These are phyloP conservation scores for Eidolon dupreanum DNA, from an alignment of 2,797 vertebrate genomes.

Conservation along the genomic window DNA sequence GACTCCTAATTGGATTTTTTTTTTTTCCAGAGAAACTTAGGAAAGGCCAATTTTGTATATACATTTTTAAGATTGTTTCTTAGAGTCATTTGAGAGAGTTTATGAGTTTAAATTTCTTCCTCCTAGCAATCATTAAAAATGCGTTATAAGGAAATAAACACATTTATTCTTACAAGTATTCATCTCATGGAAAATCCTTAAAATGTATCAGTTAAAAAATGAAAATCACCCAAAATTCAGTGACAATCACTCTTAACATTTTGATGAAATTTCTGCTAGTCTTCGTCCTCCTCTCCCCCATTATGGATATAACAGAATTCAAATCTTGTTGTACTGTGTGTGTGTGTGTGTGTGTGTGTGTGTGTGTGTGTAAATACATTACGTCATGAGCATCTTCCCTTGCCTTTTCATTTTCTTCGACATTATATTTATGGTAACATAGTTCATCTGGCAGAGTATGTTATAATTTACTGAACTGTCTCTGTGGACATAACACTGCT, in stretches of 20 bases:
- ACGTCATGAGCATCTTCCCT: not conserved
- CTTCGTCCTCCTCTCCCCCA: too few relatives aligned
- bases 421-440: not conserved
- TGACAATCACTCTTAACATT: not conserved
- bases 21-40: not conserved
- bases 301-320: not conserved
- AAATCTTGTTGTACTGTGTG: not conserved
- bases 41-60: not conserved
- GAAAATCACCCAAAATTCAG: not conserved
- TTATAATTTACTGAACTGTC: not conserved
- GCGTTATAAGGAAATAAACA: not conserved
- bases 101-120: not conserved
- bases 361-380: not conserved
- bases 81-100: not conserved
- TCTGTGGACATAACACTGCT: not conserved
- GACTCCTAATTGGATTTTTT: not conserved
- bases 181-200: not conserved
- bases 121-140: not conserved
- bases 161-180: not conserved
- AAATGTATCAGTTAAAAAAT: not conserved
- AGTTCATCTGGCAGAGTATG: not conserved
- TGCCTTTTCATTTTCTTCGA: not conserved
- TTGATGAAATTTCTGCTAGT: not conserved
- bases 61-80: conserved; percentile 33
- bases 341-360: not conserved